These are phyloP conservation scores for Epizoanthus fatuus DNA, from an alignment of 92 coral and sea anemone genomes.

Conservation along the genomic window DNA sequence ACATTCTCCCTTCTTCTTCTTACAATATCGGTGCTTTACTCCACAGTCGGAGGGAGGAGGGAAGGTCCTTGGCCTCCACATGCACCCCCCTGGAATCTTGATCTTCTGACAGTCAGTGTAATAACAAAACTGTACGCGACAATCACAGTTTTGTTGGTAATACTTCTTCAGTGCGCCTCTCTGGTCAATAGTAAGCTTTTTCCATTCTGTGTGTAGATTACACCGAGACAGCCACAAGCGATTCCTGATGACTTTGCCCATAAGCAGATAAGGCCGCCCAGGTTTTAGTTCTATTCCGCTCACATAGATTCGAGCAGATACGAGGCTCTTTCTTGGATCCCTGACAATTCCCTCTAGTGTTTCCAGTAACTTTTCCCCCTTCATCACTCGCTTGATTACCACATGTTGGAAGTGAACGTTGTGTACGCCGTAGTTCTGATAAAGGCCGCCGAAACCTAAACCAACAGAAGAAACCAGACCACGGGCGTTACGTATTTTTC, in stretches of 20 bases:
- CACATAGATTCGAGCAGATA: conserved; percentile 65
- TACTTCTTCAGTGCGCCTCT: conserved; percentile 63
- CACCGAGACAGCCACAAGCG: conserved; percentile 66
- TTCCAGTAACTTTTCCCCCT: conserved; percentile 58
- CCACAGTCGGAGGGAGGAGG: conserved; percentile 61
- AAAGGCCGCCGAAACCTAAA: background rate
- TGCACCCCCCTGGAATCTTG: conserved; percentile 27
- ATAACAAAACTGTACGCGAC: conserved; percentile 67
- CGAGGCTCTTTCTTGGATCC: background rate
- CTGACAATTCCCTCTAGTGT: conserved; percentile 42
- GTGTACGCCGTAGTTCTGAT: background rate
- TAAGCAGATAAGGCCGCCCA: conserved; percentile 72
- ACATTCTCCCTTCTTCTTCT: conserved; percentile 36
- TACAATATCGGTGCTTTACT: conserved; percentile 54
- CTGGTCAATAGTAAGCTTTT: conserved; percentile 57
- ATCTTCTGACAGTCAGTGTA: conserved; percentile 50
- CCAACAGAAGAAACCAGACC: conserved; percentile 30
- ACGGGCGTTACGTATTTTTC: conserved; percentile 31
- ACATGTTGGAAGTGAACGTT: conserved; percentile 62
- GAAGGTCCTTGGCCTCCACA: conserved; percentile 53
- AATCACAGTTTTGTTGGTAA: conserved; percentile 74
- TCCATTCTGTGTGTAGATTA: conserved; percentile 67
- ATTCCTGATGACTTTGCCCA: conserved; percentile 77
- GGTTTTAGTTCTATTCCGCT: conserved; percentile 57
- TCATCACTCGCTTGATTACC: conserved; percentile 69